Percentiles rank a stretch among this genome's conserved stretches.
Evolutionary conservation across 1,140 invertebrate species (phyloP).

Genomic region (Saccostrea echinata): DNA sequence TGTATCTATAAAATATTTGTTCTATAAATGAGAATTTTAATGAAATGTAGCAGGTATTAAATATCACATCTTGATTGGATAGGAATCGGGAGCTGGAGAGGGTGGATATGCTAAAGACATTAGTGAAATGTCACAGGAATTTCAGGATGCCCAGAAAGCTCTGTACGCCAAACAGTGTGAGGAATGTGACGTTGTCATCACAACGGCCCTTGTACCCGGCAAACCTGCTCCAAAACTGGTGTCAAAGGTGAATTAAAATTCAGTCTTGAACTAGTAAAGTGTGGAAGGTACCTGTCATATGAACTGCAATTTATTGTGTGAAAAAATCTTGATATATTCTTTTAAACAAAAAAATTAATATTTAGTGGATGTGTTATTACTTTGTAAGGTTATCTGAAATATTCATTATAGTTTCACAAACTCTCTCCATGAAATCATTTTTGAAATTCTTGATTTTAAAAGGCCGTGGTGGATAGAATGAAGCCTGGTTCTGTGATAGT

Average conservation of each 20-base stretch:
- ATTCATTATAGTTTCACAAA: not conserved
- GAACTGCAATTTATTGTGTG: no score
- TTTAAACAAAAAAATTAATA: no score
- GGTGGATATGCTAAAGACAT: conserved; percentile 95
- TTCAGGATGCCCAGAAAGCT: conserved; percentile 91
- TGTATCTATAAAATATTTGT: not conserved
- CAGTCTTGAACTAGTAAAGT: not conserved
- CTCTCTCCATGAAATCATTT: not conserved
- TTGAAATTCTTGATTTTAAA: not conserved
- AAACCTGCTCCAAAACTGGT: conserved; percentile 91
- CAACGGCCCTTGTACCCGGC: conserved; percentile 94
- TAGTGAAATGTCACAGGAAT: conserved; percentile 94
- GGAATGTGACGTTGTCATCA: conserved; percentile 89
- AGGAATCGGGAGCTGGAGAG: conserved; percentile 91
- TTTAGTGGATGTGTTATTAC: not conserved
- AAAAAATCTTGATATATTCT: no score
- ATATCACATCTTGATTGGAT: conserved; percentile 43
- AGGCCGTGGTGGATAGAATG: conserved; percentile 92
- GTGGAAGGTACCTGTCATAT: not conserved
- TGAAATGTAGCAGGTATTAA: not conserved
- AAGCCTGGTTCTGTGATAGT: conserved; percentile 94
- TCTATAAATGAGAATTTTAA: not conserved
- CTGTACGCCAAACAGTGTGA: conserved; percentile 92
- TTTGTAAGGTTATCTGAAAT: not conserved
- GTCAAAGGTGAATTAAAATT: conserved; percentile 84